Base-by-base conservation (phyloP, 2,797 vertebrate genomes). In the Sebastes alutus region DNA sequence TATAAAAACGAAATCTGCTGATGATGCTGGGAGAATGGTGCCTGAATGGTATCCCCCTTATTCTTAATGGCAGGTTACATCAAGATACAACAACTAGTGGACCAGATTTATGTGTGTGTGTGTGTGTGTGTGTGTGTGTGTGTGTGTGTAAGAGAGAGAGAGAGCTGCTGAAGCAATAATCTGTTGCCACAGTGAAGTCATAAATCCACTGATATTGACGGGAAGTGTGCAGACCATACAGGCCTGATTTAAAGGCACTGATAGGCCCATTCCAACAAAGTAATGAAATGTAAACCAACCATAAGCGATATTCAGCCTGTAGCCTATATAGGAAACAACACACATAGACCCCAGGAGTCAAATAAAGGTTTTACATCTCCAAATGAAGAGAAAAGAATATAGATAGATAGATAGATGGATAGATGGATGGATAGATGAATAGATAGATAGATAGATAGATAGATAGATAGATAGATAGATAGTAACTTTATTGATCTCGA, bases 181-280 rank as follows among this genome's bases (percentile, higher is more conserved):
- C 72, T 86, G 77, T 83, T 86, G 84, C 73, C 81, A 32, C 64
- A 82, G 65, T 75, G 71, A 78, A 80, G 80, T 65, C 78, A 87
- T 88, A 83, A 88, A 89, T 88, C 62, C 59, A 30, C 32, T 9
- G 55, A 49, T 74, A 76, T 65, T 79, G 80, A 87, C 23, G 52
- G 75, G 69, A 85, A 80, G 72, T 16, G 71, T 61, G 64, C 76
- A 69, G 77, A 63, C 25, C 14, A 38, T 38, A 6, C 35, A 23
- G 67, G 78, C 52, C 68, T 77, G 80, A 79, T 82, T 70, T 78
- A 80, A 63, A 81, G 62, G 63, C 69, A 46, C 68, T 52, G 78
- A 68, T 71, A 63, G 66, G 56, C 69, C 66, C 77, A 70, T 65
- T 78, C 69, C 68, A 83, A 69, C 68, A 71, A 63, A 86, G 72